These are phyloP conservation scores for Papilio helenus DNA, from an alignment of 1,140 invertebrate genomes.

Conservation along the genomic window DNA sequence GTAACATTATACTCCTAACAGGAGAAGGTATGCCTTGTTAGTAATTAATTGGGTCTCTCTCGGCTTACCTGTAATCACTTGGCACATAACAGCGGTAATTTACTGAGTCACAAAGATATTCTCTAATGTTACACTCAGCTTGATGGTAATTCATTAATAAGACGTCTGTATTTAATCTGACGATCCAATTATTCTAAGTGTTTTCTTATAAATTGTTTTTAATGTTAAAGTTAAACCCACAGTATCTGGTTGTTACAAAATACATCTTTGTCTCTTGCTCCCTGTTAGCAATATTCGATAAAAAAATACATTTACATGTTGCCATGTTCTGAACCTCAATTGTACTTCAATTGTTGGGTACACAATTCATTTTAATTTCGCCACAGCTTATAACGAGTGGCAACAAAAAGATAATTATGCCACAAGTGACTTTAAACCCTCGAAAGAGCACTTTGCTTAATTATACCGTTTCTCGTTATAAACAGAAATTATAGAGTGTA, in stretches of 20 bases:
- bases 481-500: background rate
- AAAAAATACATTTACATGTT: background rate
- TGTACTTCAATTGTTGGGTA: background rate
- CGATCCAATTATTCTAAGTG: background rate
- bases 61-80: background rate
- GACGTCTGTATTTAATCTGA: background rate
- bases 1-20: background rate
- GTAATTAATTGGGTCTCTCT: slow-evolving; percentile 1
- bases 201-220: background rate
- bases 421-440: slow-evolving; percentile 21
- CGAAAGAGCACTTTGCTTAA: slow-evolving; percentile 31
- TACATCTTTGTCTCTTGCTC: background rate
- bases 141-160: background rate
- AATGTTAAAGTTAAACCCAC: no score
- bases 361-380: background rate
- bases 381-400: background rate
- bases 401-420: slow-evolving; percentile 32
- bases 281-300: background rate
- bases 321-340: background rate
- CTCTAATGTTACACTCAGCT: background rate
- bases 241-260: background rate
- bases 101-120: background rate
- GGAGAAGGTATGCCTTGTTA: background rate
- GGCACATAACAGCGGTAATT: background rate
- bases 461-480: slow-evolving; percentile 13